phyloP scores from a whole-genome alignment of 1,140 invertebrate genomes.

The Daktulosphaira vitifoliae region DNA sequence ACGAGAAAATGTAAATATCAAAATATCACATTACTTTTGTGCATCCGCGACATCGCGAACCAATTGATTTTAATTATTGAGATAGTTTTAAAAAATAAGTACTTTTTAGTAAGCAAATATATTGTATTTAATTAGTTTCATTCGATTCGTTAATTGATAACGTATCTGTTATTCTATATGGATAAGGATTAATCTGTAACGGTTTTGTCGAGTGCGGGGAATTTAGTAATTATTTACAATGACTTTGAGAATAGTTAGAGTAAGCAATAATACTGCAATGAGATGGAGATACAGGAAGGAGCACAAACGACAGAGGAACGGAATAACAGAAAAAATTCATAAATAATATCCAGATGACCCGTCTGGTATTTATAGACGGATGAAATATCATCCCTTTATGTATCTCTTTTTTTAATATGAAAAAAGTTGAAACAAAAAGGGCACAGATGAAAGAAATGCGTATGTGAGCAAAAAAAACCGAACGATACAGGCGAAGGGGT shows the following conservation, averaged over 20 bases:
- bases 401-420: conserved; percentile 29
- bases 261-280: conserved; percentile 31
- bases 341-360: conserved; percentile 33
- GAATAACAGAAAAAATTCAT: conserved; percentile 26
- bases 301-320: neutral
- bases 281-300: conserved; percentile 29
- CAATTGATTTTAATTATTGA: no score
- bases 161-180: no score
- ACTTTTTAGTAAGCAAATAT: no score
- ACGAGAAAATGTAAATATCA: no score
- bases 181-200: no score
- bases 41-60: no score
- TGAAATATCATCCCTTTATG: conserved; percentile 32
- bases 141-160: no score
- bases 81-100: no score
- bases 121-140: no score
- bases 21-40: no score
- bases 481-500: conserved; percentile 22
- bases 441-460: conserved; percentile 33
- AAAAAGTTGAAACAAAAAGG: conserved; percentile 32
- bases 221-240: conserved; percentile 23
- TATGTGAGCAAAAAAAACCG: conserved; percentile 27
- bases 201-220: conserved; percentile 9
- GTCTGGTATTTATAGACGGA: conserved; percentile 33
- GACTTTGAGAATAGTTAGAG: conserved; percentile 4